A percentile compares a stretch with the other conserved stretches of the same genome.
phyloP scores from a whole-genome alignment of 2,113 vertebrate genomes.

The Tylochromis polylepis region DNA sequence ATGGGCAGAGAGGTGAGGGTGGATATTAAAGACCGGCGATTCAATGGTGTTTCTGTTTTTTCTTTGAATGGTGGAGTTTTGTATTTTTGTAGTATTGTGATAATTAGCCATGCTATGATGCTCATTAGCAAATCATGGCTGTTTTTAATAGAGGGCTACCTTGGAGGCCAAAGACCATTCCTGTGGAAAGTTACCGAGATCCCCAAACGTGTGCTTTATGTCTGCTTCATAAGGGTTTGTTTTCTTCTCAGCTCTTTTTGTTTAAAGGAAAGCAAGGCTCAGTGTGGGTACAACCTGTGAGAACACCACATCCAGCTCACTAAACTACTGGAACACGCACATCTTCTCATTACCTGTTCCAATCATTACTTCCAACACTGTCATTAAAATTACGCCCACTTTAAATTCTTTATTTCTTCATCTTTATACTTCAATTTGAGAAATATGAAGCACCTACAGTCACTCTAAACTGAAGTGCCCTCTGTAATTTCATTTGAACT shows the following conservation, averaged over 20 bases:
- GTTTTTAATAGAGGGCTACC: too few relatives aligned
- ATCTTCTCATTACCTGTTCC: background rate
- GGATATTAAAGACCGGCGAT: background rate
- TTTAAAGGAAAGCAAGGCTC: background rate
- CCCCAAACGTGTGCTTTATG: background rate
- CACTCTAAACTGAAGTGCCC: too few relatives aligned
- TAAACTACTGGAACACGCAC: background rate
- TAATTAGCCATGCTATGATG: background rate
- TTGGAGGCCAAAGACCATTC: background rate
- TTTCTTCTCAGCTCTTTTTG: background rate
- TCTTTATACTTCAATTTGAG: background rate
- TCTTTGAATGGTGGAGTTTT: background rate
- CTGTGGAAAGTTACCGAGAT: background rate
- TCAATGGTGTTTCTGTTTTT: background rate
- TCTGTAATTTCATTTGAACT: background rate
- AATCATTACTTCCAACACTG: background rate
- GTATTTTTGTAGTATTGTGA: background rate
- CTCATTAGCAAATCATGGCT: too few relatives aligned
- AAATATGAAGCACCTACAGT: too few relatives aligned
- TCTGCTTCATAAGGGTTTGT: background rate
- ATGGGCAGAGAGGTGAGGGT: background rate
- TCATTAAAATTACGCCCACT: background rate
- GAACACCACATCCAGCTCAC: background rate
- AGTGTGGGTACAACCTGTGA: background rate
- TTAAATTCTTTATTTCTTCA: background rate